Evolutionary conservation across 2,797 vertebrate species (phyloP).

Genomic region (Thunnus albacares): DNA sequence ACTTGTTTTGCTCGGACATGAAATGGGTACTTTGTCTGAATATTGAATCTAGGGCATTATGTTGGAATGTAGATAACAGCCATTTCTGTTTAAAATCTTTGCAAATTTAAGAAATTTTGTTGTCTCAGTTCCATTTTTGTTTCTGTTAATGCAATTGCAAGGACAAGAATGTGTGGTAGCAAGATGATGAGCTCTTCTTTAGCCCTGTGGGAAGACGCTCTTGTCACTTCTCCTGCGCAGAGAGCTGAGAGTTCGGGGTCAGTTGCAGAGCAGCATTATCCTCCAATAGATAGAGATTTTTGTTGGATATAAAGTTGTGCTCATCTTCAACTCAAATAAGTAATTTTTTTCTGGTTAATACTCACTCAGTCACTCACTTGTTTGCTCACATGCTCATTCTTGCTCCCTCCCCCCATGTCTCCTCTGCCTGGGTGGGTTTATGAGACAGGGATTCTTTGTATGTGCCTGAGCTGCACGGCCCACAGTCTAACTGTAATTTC

Average conservation of each 20-base stretch:
- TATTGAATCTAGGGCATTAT: constrained; percentile 52
- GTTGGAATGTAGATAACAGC: constrained; percentile 50
- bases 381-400: constrained; percentile 57
- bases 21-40: constrained; percentile 56
- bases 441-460: constrained; percentile 83
- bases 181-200: constrained; percentile 21
- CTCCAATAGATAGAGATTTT: neutral
- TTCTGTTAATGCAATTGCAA: constrained; percentile 44
- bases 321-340: constrained; percentile 23
- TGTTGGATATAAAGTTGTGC: neutral
- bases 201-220: constrained; percentile 28
- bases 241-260: constrained; percentile 51
- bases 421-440: constrained; percentile 73
- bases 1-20: constrained; percentile 57
- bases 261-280: constrained; percentile 1
- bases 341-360: constrained; percentile 53
- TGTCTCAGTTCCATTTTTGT: constrained; percentile 4
- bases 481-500: constrained; percentile 71
- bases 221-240: constrained; percentile 1
- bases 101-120: constrained; percentile 23
- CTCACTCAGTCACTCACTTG: constrained; percentile 27
- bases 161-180: constrained; percentile 25
- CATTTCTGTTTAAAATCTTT: constrained; percentile 23
- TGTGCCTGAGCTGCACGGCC: constrained; percentile 58
- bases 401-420: constrained; percentile 43